Evolutionary conservation across 1,140 invertebrate genomes (phyloP), one percentile per base, ranked within the genome.

Genomic region (Neomicropteryx cornuta): DNA sequence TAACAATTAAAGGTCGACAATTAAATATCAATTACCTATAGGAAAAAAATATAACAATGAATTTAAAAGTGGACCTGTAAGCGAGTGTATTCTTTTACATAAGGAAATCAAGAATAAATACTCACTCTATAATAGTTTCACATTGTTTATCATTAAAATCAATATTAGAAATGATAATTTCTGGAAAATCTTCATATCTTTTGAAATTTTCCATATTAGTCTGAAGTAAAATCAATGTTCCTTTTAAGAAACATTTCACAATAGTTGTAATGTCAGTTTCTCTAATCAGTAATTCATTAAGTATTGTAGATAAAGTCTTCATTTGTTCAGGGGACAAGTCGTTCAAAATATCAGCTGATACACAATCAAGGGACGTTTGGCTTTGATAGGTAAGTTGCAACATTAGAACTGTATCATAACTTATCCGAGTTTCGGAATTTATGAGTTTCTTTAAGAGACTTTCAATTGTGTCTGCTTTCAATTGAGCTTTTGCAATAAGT

Each of bases 401-500:
- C 5, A 83, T 48, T 8, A 80, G 50, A 13, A 75, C 47, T 0
- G 68, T 56, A 50, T 80, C 76, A 40, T 68, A 62, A 22, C 66
- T 59, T 20, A 81, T 48, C 37, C 55, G 50, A 37, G 63, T 56
- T 43, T 70, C 57, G 4, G 68, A 62, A 24, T 68, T 72, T n/a
- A 75, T 56, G 0, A 79, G 55, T 53, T 75, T 79, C 11, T 70
- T 48, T 5, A 84, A 45, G 20, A 89, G 52, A 19, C 72, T 71
- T 41, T 77, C 62, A 5, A 82, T 53, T 6, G 82, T 65, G 16
- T 68, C 66, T 8, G 61, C 47, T 42, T 75, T 75, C 4, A 92
- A 53, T 23, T 70, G 63, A 33, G 72, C 67, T 60, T 81, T 83
- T 1, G 70, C 68, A 1, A 79, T 63, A 10, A 92, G 52, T 54